A percentile compares a stretch with the other conserved stretches of the same genome.
Conservation (phyloP, 2,888 invertebrate genomes). For the Hartigia nigra region DNA sequence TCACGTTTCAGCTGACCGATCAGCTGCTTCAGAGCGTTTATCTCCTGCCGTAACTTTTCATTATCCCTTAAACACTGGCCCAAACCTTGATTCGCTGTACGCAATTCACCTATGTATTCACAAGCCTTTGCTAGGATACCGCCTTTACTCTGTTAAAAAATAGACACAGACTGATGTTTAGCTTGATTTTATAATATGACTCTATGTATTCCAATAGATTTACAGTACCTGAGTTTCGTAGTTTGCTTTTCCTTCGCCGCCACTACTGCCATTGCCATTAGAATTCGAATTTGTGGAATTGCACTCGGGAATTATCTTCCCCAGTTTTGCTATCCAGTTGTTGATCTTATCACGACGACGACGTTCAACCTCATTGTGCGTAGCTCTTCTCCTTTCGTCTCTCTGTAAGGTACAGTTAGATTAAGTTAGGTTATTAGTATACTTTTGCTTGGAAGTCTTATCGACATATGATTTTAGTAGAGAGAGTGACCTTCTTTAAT, state of each 20-base stretch:
- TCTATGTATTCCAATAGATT: background rate
- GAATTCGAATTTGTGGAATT: conserved; percentile 42
- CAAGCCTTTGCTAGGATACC: conserved; percentile 96
- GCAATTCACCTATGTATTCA: conserved; percentile 90
- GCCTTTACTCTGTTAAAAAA: conserved; percentile 82
- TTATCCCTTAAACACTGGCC: conserved; percentile 75
- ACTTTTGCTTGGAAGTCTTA: conserved; percentile 13
- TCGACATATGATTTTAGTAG: background rate
- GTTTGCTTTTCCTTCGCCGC: conserved; percentile 61
- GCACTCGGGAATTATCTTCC: conserved; percentile 87
- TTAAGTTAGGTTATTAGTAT: no score
- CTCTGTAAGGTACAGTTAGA: conserved; percentile 68
- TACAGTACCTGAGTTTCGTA: conserved; percentile 60
- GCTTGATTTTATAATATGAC: background rate
- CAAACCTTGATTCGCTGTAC: conserved; percentile 80
- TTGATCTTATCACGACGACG: conserved; percentile 95
- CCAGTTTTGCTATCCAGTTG: conserved; percentile 94
- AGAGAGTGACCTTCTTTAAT: conserved; percentile 70
- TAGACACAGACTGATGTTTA: background rate
- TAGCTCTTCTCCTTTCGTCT: conserved; percentile 89
- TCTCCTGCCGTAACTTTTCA: conserved; percentile 77
- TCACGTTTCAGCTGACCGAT: conserved; percentile 80
- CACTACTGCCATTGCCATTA: conserved; percentile 52
- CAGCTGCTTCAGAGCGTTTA: conserved; percentile 78
- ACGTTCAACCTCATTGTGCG: conserved; percentile 96